Evolutionary conservation across 2,797 vertebrate genomes (phyloP).

Genomic region (Phoebastria nigripes): DNA sequence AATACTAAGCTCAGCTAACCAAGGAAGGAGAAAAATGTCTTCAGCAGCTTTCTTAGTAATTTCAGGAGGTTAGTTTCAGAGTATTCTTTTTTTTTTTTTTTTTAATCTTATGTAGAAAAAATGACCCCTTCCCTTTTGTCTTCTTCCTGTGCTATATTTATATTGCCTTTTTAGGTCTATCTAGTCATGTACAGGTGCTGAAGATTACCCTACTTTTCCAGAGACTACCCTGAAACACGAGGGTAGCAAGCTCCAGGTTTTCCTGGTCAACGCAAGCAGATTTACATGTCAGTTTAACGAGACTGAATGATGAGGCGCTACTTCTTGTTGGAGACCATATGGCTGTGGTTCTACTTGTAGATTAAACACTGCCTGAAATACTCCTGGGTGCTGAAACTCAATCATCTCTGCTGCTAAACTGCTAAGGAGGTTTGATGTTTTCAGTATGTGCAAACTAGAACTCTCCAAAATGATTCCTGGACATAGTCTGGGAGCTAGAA

Average conservation of each 20-base stretch:
- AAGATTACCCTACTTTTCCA: not conserved
- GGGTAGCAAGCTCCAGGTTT: not conserved
- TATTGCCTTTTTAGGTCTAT: not conserved
- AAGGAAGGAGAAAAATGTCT: not conserved
- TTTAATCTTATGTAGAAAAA: not conserved
- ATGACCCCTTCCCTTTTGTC: not conserved
- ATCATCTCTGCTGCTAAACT: not conserved
- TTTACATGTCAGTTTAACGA: not conserved
- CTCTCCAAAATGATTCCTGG: not conserved
- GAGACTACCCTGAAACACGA: not conserved
- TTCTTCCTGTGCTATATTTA: not conserved
- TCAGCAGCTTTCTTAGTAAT: not conserved
- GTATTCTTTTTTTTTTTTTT: not conserved
- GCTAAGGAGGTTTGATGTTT: not conserved
- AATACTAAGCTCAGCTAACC: not conserved
- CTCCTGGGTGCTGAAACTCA: slow-evolving; percentile 6
- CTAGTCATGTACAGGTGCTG: not conserved
- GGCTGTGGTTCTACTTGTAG: not conserved
- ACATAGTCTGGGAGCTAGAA: not conserved
- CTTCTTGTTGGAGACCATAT: slow-evolving; percentile 3
- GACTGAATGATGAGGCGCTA: not conserved
- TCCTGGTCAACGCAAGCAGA: not conserved
- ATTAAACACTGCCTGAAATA: slow-evolving; percentile 16
- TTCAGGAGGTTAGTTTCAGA: not conserved
- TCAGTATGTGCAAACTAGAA: not conserved